These are phyloP conservation scores for Agrochola circellaris DNA, from an alignment of 2,888 invertebrate species.

Conservation along the genomic window DNA sequence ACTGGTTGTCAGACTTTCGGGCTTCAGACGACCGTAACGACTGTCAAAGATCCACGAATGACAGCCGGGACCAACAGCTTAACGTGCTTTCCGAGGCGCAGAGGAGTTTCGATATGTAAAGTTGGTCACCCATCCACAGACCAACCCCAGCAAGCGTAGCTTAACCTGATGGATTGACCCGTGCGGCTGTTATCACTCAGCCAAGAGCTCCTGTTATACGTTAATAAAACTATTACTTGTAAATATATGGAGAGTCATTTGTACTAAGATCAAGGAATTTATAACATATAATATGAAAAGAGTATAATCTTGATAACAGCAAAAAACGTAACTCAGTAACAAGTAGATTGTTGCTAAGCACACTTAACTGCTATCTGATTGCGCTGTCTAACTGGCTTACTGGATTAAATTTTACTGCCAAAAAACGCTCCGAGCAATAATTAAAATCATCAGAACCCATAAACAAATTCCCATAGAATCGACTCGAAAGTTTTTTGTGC, in stretches of 20 bases:
- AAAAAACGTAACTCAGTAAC: conserved; percentile 63
- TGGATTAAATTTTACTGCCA: conserved; percentile 52
- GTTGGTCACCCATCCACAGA: too few species aligned
- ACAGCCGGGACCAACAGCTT: too few species aligned
- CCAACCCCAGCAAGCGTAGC: too few species aligned
- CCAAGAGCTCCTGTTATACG: conserved; percentile 1
- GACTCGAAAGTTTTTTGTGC: conserved; percentile 71
- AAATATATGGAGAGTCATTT: conserved; percentile 20
- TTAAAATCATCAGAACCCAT: conserved; percentile 71
- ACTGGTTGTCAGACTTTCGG: too few species aligned
- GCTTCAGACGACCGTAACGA: too few species aligned
- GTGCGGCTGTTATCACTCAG: too few species aligned
- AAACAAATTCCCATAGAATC: conserved; percentile 66
- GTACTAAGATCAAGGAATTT: conserved; percentile 27
- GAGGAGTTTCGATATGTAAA: too few species aligned
- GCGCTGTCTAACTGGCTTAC: conserved; percentile 46
- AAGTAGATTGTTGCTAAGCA: conserved; percentile 59
- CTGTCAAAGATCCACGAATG: too few species aligned
- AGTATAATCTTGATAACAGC: conserved; percentile 46
- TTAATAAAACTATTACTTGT: too few species aligned
- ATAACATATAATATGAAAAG: conserved; percentile 42
- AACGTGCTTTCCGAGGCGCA: too few species aligned
- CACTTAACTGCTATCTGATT: conserved; percentile 49
- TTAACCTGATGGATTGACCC: too few species aligned
- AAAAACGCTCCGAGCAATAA: conserved; percentile 61